Evolutionary conservation across 2,888 invertebrate genomes (phyloP), one percentile per base, ranked within the genome.

Genomic region (Colletes collaris): DNA sequence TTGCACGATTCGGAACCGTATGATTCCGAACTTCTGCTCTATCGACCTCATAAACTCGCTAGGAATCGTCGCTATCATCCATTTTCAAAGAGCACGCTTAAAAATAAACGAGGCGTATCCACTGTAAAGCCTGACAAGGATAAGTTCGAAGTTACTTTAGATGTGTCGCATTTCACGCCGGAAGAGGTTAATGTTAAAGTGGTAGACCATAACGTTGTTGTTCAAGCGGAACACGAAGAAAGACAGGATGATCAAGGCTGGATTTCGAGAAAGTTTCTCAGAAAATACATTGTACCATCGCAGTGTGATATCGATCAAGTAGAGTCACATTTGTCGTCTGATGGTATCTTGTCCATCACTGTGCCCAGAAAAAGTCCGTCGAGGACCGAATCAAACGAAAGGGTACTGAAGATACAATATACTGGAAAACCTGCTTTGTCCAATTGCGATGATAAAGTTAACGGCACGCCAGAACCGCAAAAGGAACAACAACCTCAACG

Each of bases 161-260:
- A 97, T 89, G 96, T 97, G 13, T 96, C 96, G 88, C 96, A 97
- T 87, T 97, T 97, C 93, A 90, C 95, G 11, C 91, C 91, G 0
- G 89, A 92, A 3, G 91, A 92, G 53, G 86, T 92, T 19, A 87
- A 81, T 5, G 90, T 92, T 2, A 97, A 97, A 92, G 96, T 96
- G 0, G 94, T 96, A 0, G 97, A 96, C 44, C 92, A 96, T 79
- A 95, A 94, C 68, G 94, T 97, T 11, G 94, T 95, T 49, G 94
- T 97, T 11, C 96, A 97, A 91, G 97, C 96, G 0, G 96, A 96
- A 88, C 97, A 96, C 89, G 97, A 97, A 88, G 97, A 97, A 89
- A 96, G 96, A 84, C 94, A 95, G 62, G 97, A 97, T 86, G 95
- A 96, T 49, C 96, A 96, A 86, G 97, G 97, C 0, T 96, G 95